Conservation (phyloP, 2,888 invertebrate species). For the Ectemnius cavifrons region DNA sequence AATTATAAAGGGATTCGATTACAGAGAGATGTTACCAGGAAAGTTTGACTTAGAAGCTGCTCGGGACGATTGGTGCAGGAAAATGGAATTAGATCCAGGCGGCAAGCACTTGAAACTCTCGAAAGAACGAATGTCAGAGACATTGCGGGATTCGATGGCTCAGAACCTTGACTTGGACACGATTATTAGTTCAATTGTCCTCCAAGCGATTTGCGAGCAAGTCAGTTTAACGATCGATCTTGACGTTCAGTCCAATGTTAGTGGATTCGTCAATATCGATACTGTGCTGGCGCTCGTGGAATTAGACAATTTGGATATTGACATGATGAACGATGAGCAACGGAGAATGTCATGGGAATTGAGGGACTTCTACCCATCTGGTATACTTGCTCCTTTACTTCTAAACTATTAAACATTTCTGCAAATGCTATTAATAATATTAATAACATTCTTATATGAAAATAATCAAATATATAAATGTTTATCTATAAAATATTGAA, state of each 20-base stretch:
- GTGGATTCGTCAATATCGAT: conserved; percentile 42
- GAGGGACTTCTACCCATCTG: not conserved
- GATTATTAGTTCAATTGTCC: conserved; percentile 29
- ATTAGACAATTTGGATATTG: conserved; percentile 18
- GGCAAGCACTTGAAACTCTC: conserved; percentile 24
- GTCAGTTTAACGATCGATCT: conserved; percentile 32
- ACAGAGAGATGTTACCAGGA: conserved; percentile 37
- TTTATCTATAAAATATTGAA: no score
- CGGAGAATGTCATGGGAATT: not conserved
- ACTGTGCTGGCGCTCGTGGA: conserved; percentile 44
- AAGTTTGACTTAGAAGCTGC: conserved; percentile 47
- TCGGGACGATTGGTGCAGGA: conserved; percentile 10
- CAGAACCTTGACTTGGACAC: conserved; percentile 7
- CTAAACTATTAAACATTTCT: no score
- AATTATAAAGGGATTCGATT: not conserved
- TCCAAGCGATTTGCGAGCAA: conserved; percentile 43
- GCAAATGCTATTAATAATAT: no score
- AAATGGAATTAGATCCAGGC: not conserved
- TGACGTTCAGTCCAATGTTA: conserved; percentile 31
- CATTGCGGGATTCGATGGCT: conserved; percentile 23
- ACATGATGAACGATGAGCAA: conserved; percentile 8
- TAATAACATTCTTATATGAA: no score
- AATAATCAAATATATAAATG: no score
- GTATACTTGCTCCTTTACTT: conserved; percentile 14
- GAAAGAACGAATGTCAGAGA: conserved; percentile 36